phyloP scores from a whole-genome alignment of 2,888 invertebrate genomes.

The Melanotus villosus region DNA sequence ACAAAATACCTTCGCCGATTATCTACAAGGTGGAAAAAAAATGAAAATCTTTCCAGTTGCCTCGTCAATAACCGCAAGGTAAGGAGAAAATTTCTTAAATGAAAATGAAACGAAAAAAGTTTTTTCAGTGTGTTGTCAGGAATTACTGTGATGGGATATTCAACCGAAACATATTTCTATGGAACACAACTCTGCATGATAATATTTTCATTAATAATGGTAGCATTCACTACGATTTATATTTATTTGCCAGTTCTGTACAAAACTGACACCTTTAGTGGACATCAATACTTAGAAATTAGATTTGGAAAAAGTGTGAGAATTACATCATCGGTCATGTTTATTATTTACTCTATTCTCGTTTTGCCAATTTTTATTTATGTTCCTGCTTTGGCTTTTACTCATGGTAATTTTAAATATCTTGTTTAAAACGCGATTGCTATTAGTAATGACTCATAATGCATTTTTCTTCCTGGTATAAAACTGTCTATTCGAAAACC shows the following conservation, averaged over 20 bases:
- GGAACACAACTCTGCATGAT: conserved; percentile 76
- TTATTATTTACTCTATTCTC: conserved; percentile 64
- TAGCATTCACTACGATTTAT: conserved; percentile 60
- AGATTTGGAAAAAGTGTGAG: conserved; percentile 75
- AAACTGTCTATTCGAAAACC: no score
- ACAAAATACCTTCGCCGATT: conserved; percentile 74
- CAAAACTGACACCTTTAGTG: conserved; percentile 78
- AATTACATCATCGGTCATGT: conserved; percentile 74
- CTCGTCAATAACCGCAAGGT: conserved; percentile 79
- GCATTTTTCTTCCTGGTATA: no score
- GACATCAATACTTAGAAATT: conserved; percentile 78
- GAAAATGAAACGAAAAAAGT: conserved; percentile 47
- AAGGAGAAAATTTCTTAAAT: not conserved
- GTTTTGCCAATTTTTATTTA: conserved; percentile 71
- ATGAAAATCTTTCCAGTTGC: conserved; percentile 79
- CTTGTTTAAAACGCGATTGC: no score
- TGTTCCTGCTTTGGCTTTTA: conserved; percentile 78
- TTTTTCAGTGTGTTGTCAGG: conserved; percentile 78
- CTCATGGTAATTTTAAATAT: conserved; percentile 78
- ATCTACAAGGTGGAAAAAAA: conserved; percentile 77
- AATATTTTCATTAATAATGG: conserved; percentile 64
- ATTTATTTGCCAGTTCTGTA: conserved; percentile 78
- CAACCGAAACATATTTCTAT: conserved; percentile 81
- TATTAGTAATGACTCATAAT: no score
- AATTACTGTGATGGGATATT: conserved; percentile 80